Evolutionary conservation across 64 coral and sea anemone species (phyloP), one percentile per base, ranked within the genome.

Genomic region (Pachyseris speciosa): DNA sequence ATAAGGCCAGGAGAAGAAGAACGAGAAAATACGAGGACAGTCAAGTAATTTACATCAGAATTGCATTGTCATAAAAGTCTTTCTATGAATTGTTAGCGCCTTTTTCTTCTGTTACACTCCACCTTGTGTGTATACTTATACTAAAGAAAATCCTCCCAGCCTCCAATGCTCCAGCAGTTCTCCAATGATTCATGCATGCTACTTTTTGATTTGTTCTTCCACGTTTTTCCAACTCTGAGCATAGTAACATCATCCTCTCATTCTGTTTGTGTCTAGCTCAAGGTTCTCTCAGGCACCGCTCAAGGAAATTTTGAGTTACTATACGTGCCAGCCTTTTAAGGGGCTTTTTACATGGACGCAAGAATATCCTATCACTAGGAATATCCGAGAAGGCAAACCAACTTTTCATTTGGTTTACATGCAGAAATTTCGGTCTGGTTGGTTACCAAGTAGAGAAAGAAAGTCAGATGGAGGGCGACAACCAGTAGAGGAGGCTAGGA

Each of bases 31-130:
- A 8, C 7, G 17, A 37, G 13, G 17, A 19, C 6, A n/a, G n/a
- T n/a, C 6, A 5, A 76, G 43, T 15, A 50, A 31, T 49, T n/a
- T n/a, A n/a, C 43, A 15, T 31, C 42, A 51, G n/a, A 50, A 76
- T 17, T 9, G 36, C 6, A 15, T 29, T 49, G 25, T 51, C 0
- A 76, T 76, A 43, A 76, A 43, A 50, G 44, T 51, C 11, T 76
- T 76, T 24, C 9, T 17, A 47, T 51, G 11, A 27, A 76, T 76
- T 30, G 73, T 76, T 0, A 50, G 10, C 4, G 42, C 27, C 39
- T 76, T 76, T 76, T 49, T 50, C n/a, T 5, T 76, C 73, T 50
- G 44, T 26, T 76, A 43, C 42, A 76, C 73, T 27, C 26, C 73
- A 5, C 26, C 50, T 1, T 28, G 12, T 28, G 73, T 76, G 9